phyloP scores from a whole-genome alignment of 2,113 vertebrate species.

The Tichodroma muraria region DNA sequence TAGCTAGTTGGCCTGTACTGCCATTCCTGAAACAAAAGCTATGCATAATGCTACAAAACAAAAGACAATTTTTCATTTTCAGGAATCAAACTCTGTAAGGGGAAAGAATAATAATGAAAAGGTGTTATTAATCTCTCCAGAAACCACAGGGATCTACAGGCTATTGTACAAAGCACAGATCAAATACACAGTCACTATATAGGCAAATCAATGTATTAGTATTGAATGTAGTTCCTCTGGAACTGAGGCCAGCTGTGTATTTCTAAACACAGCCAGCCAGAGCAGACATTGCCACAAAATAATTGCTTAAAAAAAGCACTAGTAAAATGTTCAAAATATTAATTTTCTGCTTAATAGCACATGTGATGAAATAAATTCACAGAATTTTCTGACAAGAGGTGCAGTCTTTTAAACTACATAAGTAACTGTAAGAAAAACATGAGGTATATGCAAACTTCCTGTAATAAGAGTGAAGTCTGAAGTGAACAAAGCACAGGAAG shows the following conservation, averaged over 20 bases:
- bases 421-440: not conserved
- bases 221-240: not conserved
- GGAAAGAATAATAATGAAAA: not conserved
- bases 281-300: not conserved
- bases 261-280: not conserved
- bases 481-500: conserved; percentile 33
- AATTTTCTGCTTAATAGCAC: not conserved
- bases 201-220: not conserved
- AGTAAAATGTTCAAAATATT: not conserved
- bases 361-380: not conserved
- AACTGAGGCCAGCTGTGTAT: not conserved
- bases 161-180: not conserved
- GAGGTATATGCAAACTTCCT: not conserved
- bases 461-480: not conserved
- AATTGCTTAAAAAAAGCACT: not conserved
- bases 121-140: not conserved
- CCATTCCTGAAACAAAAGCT: not conserved
- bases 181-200: not conserved
- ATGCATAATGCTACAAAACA: not conserved
- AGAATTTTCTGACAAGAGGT: not conserved
- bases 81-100: not conserved
- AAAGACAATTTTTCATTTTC: not conserved
- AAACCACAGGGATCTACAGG: not conserved
- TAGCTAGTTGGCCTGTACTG: not conserved
- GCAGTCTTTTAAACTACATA: not conserved